These are phyloP conservation scores for Colostygia pectinataria DNA, from an alignment of 2,888 invertebrate genomes.

Conservation along the genomic window DNA sequence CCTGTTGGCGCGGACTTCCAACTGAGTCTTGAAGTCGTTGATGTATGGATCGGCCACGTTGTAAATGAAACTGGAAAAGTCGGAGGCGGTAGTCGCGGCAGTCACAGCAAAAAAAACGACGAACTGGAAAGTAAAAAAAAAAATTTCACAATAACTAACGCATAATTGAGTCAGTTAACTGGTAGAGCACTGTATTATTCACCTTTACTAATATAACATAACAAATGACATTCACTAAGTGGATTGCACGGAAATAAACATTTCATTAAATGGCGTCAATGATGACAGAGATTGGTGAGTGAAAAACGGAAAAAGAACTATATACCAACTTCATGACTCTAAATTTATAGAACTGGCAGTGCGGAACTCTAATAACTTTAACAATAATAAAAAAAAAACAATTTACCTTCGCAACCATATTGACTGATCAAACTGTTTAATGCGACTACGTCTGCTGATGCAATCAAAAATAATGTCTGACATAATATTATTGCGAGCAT, in stretches of 20 bases:
- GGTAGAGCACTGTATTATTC: too few species aligned
- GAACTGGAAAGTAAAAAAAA: constrained; percentile 46
- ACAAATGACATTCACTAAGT: too few species aligned
- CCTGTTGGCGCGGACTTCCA: constrained; percentile 49
- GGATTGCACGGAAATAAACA: too few species aligned
- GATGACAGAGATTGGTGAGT: too few species aligned
- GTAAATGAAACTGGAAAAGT: constrained; percentile 71
- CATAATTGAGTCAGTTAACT: too few species aligned
- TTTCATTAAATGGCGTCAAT: too few species aligned
- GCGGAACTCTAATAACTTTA: too few species aligned
- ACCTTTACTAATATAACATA: too few species aligned
- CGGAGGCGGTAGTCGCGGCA: constrained; percentile 48
- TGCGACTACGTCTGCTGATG: constrained; percentile 57
- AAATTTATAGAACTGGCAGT: too few species aligned
- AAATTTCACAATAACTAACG: neutral
- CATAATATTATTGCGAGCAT: constrained; percentile 29
- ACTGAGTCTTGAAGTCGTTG: constrained; percentile 76
- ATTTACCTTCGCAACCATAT: constrained; percentile 69
- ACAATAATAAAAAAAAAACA: neutral
- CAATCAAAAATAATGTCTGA: constrained; percentile 44
- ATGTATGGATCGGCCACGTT: constrained; percentile 76
- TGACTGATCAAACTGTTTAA: constrained; percentile 38
- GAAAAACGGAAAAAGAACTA: too few species aligned
- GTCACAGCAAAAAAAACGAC: constrained; percentile 53
- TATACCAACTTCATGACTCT: too few species aligned